Conservation (phyloP, 2,888 invertebrate genomes). For the Acanthopleura granulata region DNA sequence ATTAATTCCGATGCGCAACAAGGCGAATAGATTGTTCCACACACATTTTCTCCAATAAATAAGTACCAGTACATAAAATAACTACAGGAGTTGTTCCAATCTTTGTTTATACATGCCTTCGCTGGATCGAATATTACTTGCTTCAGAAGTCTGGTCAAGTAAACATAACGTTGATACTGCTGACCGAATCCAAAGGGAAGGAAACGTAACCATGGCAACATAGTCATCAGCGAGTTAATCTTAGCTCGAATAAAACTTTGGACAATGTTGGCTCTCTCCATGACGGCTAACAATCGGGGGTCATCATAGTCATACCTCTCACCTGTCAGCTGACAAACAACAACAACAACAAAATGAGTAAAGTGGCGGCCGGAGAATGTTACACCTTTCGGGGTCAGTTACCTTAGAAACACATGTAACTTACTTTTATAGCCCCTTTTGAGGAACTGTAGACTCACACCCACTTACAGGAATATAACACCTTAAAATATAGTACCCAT, state of each 20-base stretch:
- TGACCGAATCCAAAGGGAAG: neutral
- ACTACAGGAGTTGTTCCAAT: too few relatives aligned
- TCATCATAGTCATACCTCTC: neutral
- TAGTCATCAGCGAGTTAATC: neutral
- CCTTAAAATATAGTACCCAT: too few relatives aligned
- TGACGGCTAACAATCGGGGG: neutral
- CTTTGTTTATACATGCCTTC: neutral
- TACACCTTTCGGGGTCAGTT: too few relatives aligned
- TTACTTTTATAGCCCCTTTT: too few relatives aligned
- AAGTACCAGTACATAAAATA: too few relatives aligned
- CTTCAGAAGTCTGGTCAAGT: neutral
- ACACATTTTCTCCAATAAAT: too few relatives aligned
- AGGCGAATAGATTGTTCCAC: too few relatives aligned
- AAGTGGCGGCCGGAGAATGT: too few relatives aligned
- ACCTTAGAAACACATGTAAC: too few relatives aligned
- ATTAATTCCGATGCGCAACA: too few relatives aligned
- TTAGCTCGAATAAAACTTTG: neutral
- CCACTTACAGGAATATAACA: too few relatives aligned
- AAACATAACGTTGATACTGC: neutral
- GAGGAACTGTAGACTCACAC: too few relatives aligned
- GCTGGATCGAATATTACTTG: neutral
- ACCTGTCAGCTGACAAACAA: neutral
- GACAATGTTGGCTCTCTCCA: neutral
- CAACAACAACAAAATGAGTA: neutral
- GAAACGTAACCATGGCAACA: neutral